phyloP scores from a whole-genome alignment of 2,888 invertebrate genomes.

The Aphodius sticticus region DNA sequence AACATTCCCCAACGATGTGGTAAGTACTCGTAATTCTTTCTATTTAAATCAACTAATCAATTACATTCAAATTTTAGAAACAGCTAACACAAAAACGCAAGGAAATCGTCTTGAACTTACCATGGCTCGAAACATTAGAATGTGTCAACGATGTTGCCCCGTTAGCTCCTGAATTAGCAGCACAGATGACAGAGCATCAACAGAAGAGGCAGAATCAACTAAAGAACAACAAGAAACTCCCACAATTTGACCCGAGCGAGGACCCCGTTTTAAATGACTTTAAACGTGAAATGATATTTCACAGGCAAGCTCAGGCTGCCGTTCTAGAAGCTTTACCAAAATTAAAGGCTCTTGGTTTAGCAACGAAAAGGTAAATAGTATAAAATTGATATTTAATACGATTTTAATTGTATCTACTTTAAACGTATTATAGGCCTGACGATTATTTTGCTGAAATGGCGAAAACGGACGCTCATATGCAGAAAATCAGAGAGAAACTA shows the following conservation, averaged over 20 bases:
- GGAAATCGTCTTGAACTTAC: slow-evolving; percentile 74
- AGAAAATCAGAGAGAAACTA: slow-evolving; percentile 85
- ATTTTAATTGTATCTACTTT: slow-evolving; percentile 53
- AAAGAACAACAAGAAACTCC: slow-evolving; percentile 75
- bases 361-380: slow-evolving; percentile 70
- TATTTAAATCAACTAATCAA: slow-evolving; percentile 26
- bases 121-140: slow-evolving; percentile 90
- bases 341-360: slow-evolving; percentile 77
- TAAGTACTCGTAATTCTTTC: slow-evolving; percentile 60
- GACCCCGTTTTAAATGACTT: slow-evolving; percentile 91
- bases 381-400: neutral
- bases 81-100: slow-evolving; percentile 75
- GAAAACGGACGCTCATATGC: slow-evolving; percentile 97
- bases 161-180: slow-evolving; percentile 83
- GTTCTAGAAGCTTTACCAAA: slow-evolving; percentile 81
- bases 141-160: slow-evolving; percentile 79
- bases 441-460: slow-evolving; percentile 99
- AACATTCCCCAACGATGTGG: slow-evolving; percentile 75
- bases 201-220: slow-evolving; percentile 70
- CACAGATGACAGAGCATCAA: slow-evolving; percentile 80
- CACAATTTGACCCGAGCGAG: slow-evolving; percentile 69
- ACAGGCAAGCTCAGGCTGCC: slow-evolving; percentile 87
- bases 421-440: slow-evolving; percentile 67
- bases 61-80: slow-evolving; percentile 53
- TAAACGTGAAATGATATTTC: slow-evolving; percentile 86